Base-by-base conservation (phyloP, 2,888 invertebrate genomes). In the Orthosia gracilis region DNA sequence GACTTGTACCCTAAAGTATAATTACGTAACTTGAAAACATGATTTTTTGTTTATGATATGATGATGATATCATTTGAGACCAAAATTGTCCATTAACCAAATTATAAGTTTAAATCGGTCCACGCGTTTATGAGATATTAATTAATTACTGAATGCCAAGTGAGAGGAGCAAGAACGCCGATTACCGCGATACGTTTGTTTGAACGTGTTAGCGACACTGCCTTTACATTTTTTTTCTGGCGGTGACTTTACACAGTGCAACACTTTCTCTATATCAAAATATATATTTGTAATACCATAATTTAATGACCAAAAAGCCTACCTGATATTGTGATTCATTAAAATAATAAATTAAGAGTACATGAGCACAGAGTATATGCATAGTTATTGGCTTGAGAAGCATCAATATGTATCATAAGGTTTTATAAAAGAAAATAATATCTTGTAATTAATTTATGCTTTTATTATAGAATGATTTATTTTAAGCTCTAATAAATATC, bases 241-340 rank as follows among this genome's bases (percentile, higher is more conserved):
- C 40, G 40, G 40, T 40, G 40, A 40, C 40, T 7, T 31, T 40
- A 54, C 13, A 59, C 57, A 64, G 23, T 61, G 13, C n/a, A 69
- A 70, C 13, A 57, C 26, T 82, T 76, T 58, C 66, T 58, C 54
- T 58, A 50, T n/a, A 62, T 17, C 61, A 57, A 69, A 70, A 84
- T 79, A 70, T 78, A 63, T 85, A 72, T 74, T 76, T 76, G 26
- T 73, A 74, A 63, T 69, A 68, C 62, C 63, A 73, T 84, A 71
- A 74, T 74, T 61, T 65, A 59, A 82, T 58, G 78, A 85, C 85
- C 85, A 83, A 83, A 62, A 72, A 73, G 85, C 86, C 84, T 84
- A 80, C 73, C 80, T 71, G 57, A 80, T 74, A 89, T 85, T 88
- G 88, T 89, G 88, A 88, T 86, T 87, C 83, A 87, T 80, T 86